Evolutionary conservation across 2,888 invertebrate species (phyloP).

Genomic region (Leptinotarsa haldemani): DNA sequence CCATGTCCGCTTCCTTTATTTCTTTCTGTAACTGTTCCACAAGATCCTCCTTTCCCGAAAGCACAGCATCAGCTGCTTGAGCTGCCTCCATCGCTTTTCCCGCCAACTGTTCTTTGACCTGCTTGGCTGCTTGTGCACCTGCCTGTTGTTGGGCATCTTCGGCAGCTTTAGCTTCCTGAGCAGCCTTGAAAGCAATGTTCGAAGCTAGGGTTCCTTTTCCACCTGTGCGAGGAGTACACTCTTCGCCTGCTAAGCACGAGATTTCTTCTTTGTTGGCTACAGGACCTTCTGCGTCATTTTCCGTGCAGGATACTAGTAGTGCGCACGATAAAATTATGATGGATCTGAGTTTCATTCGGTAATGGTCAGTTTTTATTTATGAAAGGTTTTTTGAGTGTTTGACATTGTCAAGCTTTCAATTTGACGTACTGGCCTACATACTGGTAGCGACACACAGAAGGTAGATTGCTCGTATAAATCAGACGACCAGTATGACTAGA

Average conservation of each 20-base stretch:
- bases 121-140: constrained; percentile 77
- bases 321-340: neutral
- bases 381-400: neutral
- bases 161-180: constrained; percentile 79
- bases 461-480: no score
- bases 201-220: constrained; percentile 62
- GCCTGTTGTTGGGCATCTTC: constrained; percentile 79
- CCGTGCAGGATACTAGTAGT: neutral
- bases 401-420: neutral
- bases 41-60: constrained; percentile 68
- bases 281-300: constrained; percentile 26
- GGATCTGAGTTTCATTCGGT: neutral
- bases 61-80: constrained; percentile 76
- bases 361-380: neutral
- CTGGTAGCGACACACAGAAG: no score
- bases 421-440: neutral
- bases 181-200: constrained; percentile 78
- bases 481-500: no score
- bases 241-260: constrained; percentile 43
- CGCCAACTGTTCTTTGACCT: constrained; percentile 76
- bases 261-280: constrained; percentile 38
- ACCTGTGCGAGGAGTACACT: constrained; percentile 45
- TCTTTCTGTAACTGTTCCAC: constrained; percentile 77
- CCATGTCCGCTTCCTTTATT: constrained; percentile 73
- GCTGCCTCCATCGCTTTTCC: constrained; percentile 79